These are phyloP conservation scores for Pangasius macronema DNA, from an alignment of 2,797 vertebrate species.

Conservation along the genomic window DNA sequence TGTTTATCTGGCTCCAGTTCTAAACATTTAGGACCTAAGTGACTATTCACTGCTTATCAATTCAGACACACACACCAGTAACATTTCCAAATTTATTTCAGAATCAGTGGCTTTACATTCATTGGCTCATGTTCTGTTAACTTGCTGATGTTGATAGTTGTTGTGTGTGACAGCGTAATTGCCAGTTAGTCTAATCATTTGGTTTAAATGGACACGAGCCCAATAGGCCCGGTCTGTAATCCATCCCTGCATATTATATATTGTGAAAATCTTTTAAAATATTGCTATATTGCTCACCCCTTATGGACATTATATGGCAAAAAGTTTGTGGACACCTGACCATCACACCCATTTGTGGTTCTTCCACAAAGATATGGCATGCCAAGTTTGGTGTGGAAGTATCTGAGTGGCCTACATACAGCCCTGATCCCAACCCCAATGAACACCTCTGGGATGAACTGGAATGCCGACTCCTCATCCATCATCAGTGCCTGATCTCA, in stretches of 20 bases:
- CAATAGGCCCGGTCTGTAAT: not conserved
- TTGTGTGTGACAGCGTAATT: not conserved
- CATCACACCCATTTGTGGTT: not conserved
- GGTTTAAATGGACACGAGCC: not conserved
- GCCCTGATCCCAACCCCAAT: too few species aligned
- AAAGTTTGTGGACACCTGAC: not conserved
- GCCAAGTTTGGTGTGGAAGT: not conserved
- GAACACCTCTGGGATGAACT: not conserved
- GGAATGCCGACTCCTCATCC: too few species aligned
- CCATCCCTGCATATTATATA: not conserved
- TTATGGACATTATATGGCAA: not conserved
- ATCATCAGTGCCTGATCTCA: not conserved
- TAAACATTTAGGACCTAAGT: not conserved
- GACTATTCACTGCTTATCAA: not conserved
- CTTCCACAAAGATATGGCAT: not conserved
- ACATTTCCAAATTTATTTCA: constrained; percentile 15
- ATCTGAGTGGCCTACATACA: not conserved
- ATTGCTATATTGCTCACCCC: constrained; percentile 8
- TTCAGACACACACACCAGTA: constrained; percentile 3
- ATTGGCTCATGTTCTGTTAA: not conserved
- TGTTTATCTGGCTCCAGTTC: not conserved
- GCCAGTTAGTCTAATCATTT: not conserved
- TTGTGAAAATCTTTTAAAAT: not conserved
- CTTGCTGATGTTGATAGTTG: not conserved
- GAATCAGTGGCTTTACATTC: constrained; percentile 1